These are phyloP conservation scores for Cervus canadensis DNA, from an alignment of 2,113 vertebrate species.

Conservation along the genomic window DNA sequence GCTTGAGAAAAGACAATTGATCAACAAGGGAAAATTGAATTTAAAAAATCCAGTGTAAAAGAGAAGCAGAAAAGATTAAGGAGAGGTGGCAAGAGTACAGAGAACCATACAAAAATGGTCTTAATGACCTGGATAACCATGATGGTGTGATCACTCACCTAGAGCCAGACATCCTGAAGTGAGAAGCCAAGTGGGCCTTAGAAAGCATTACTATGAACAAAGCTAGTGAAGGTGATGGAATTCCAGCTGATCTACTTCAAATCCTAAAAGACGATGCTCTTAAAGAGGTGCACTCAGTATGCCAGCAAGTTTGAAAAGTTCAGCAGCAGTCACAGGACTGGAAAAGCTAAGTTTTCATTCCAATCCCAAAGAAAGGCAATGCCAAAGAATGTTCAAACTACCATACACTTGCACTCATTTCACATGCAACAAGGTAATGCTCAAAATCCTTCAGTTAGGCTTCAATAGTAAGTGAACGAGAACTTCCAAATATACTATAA, in stretches of 20 bases:
- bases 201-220: not conserved
- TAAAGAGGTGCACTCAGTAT: not conserved
- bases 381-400: not conserved
- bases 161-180: not conserved
- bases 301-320: not conserved
- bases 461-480: not conserved
- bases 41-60: not conserved
- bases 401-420: not conserved
- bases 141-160: not conserved
- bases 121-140: not conserved
- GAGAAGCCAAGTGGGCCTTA: not conserved
- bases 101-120: not conserved
- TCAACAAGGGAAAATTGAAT: not conserved
- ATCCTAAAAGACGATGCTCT: not conserved
- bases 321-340: not conserved
- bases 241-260: not conserved
- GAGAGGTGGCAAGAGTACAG: not conserved
- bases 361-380: not conserved
- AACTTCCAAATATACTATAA: not conserved
- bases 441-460: not conserved
- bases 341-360: not conserved
- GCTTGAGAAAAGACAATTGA: not conserved
- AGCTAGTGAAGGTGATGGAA: not conserved
- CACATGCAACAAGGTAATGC: not conserved
- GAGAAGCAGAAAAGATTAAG: not conserved